Base-by-base conservation (phyloP, 92 coral and sea anemone genomes). In the Montipora capitata region DNA sequence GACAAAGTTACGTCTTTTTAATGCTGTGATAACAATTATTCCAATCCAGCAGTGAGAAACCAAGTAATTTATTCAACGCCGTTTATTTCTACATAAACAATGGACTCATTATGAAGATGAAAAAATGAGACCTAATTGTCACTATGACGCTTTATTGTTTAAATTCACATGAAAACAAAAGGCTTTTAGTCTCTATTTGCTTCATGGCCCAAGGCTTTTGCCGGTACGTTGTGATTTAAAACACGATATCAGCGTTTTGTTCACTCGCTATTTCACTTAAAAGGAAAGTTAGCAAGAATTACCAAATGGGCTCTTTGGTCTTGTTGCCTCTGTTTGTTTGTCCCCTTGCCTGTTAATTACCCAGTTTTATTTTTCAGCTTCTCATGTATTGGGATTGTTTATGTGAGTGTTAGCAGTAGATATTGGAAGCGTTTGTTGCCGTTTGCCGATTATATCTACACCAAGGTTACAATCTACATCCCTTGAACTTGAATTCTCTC, bases 141-240 rank as follows among this genome's bases (percentile, higher is more conserved):
- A 43, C 35, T 42, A 68, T 59, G 87, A 83, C 10, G 72, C 66
- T 6, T 69, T 73, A 83, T 83, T 72, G 87, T 83, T 83, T 43
- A 70, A 69, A 54, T 70, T 52, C 68, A 81, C 67, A 14, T 2
- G 66, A 3, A 51, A 67, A 67, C 75, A 49, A 80, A 67, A 48
- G 69, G 12, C 54, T 16, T 54, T 81, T 72, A 15, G 49, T 9
- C 45, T 10, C 9, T 40, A 40, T 68, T 42, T 12, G 43, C 54
- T 54, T 64, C 10, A 67, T 81, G 68, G 85, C 85, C 85, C 35
- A 51, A 13, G 10, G 77, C 35, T 27, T 27, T 27, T 27, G 85
- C 85, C 12, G 38, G n/a, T 40, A 1, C 45, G 76, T 68, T 68
- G 67, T 35, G 77, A 81, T 54, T 81, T 74, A 9, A 69, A 81